phyloP scores from a whole-genome alignment of 2,113 vertebrate genomes.

The Pseudopipra pipra region DNA sequence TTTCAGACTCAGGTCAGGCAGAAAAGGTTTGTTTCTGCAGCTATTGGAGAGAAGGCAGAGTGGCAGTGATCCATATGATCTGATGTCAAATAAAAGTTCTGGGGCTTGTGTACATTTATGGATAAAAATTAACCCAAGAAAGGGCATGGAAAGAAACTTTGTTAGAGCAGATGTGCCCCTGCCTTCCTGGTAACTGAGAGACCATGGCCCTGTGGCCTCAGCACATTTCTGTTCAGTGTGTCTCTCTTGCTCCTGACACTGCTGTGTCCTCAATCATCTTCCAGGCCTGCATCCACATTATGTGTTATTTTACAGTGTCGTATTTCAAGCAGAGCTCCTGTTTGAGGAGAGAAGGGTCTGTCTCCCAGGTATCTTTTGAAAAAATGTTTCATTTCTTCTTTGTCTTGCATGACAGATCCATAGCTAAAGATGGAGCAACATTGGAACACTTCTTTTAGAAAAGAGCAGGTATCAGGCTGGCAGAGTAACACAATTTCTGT shows the following conservation, averaged over 20 bases:
- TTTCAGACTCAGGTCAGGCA: neutral
- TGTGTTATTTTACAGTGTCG: neutral
- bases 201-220: neutral
- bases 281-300: neutral
- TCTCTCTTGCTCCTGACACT: neutral
- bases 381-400: neutral
- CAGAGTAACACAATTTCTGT: neutral
- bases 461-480: neutral
- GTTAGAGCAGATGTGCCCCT: neutral
- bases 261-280: neutral
- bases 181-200: neutral
- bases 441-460: neutral
- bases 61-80: neutral
- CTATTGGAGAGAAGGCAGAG: fast-evolving
- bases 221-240: neutral
- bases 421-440: neutral
- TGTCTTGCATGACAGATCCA: fast-evolving
- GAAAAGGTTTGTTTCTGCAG: neutral
- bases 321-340: neutral
- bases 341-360: neutral
- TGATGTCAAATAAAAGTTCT: neutral
- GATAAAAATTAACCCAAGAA: neutral
- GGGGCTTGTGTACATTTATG: neutral
- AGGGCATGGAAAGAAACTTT: neutral
- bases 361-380: neutral